These are phyloP conservation scores for Galagoides demidoff DNA, from an alignment of 2,797 vertebrate species.

Conservation along the genomic window DNA sequence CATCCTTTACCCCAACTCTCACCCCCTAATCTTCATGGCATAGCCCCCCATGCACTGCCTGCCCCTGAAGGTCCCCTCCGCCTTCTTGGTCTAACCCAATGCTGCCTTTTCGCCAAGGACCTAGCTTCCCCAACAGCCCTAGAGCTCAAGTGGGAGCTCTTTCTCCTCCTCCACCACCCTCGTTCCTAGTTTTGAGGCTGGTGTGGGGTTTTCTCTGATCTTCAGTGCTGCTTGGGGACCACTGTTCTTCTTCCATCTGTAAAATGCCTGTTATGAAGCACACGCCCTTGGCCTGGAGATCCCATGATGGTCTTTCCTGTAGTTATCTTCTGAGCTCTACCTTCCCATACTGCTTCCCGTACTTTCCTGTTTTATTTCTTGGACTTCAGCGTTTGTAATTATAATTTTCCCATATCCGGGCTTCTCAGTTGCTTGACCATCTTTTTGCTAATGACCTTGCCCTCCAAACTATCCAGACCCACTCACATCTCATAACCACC, in stretches of 20 bases:
- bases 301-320: background rate
- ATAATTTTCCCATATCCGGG: background rate
- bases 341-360: background rate
- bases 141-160: background rate
- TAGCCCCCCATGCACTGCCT: background rate
- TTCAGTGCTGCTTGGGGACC: background rate
- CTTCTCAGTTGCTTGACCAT: background rate
- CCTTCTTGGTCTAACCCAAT: background rate
- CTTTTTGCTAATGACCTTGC: background rate
- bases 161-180: background rate
- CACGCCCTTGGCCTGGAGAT: background rate
- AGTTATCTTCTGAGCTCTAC: background rate
- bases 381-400: background rate
- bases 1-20: background rate
- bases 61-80: background rate
- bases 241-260: background rate
- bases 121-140: background rate
- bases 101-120: background rate
- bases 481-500: background rate
- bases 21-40: background rate
- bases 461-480: background rate
- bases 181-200: background rate
- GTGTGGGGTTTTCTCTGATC: background rate
- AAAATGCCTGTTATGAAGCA: background rate
- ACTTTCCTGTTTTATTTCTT: background rate